A percentile compares a stretch with the other conserved stretches of the same genome.
phyloP scores from a whole-genome alignment of 2,113 vertebrate species.

The Dicerorhinus sumatrensis region DNA sequence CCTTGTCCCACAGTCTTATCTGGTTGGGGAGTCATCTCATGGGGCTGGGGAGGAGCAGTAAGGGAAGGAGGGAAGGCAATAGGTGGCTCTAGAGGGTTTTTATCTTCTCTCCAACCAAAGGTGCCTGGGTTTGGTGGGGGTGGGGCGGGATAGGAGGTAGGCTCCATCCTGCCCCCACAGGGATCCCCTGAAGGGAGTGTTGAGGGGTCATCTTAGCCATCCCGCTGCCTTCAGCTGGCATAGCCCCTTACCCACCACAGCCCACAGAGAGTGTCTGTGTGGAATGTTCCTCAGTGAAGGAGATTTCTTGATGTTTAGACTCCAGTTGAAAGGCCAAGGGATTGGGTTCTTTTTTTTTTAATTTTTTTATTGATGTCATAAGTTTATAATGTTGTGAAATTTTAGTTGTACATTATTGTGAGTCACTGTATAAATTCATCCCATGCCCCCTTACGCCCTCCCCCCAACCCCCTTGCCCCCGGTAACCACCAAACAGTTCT shows the following conservation, averaged over 20 bases:
- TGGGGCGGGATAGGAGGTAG: neutral
- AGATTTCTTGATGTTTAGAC: constrained; percentile 24
- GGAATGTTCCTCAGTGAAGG: neutral
- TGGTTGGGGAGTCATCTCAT: neutral
- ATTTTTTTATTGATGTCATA: too few species aligned
- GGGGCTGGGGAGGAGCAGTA: neutral
- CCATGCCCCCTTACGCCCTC: too few species aligned
- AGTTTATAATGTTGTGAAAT: too few species aligned
- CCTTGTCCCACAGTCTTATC: neutral
- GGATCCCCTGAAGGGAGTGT: neutral
- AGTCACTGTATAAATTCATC: too few species aligned
- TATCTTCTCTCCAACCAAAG: neutral
- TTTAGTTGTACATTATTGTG: too few species aligned
- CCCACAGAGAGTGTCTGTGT: neutral
- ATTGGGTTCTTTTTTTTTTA: neutral
- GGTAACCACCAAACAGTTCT: too few species aligned
- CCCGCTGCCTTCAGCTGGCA: too few species aligned
- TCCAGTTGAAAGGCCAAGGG: neutral
- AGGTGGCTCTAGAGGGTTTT: neutral
- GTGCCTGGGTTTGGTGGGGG: neutral
- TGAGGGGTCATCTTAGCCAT: neutral
- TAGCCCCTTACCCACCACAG: neutral
- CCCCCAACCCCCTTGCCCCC: too few species aligned
- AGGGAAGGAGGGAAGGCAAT: neutral
- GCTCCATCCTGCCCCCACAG: neutral